phyloP scores from a whole-genome alignment of 1,140 invertebrate species.

The Ceratina australensis region DNA sequence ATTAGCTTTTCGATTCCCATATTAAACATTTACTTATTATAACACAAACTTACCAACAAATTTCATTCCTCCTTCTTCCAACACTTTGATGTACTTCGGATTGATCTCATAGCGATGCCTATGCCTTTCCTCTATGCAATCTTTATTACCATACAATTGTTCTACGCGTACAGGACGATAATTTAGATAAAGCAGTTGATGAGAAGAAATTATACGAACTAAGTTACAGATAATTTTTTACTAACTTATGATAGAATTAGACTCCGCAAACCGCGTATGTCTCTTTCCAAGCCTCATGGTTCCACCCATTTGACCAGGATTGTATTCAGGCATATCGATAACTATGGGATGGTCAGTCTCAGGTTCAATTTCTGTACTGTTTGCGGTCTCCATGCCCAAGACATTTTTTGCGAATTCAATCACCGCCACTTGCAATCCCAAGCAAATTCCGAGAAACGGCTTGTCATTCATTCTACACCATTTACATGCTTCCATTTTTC shows the following conservation, averaged over 20 bases:
- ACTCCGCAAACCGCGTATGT: constrained; percentile 87
- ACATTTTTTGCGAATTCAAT: constrained; percentile 98
- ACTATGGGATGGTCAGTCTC: constrained; percentile 89
- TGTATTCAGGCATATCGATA: constrained; percentile 99
- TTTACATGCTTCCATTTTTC: constrained; percentile 95
- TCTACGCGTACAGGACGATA: constrained; percentile 79
- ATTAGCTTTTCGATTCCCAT: too few relatives aligned
- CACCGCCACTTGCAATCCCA: constrained; percentile 97
- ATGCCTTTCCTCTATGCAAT: constrained; percentile 96
- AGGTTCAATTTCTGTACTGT: constrained; percentile 92
- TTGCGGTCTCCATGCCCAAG: constrained; percentile 87
- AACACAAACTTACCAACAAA: constrained; percentile 88
- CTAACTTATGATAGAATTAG: constrained; percentile 85
- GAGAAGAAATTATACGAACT: background rate
- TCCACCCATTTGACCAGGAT: constrained; percentile 94
- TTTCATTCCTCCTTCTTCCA: constrained; percentile 91
- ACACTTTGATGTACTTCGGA: constrained; percentile 87
- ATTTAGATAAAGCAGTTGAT: constrained; percentile 16
- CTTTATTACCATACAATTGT: constrained; percentile 91
- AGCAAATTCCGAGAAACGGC: constrained; percentile 97
- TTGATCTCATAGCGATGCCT: constrained; percentile 98
- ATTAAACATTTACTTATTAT: too few relatives aligned
- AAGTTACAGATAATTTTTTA: constrained; percentile 19
- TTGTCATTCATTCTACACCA: constrained; percentile 95
- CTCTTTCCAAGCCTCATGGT: constrained; percentile 98